Evolutionary conservation across 2,797 vertebrate species (phyloP), one percentile per base, ranked within the genome.

Genomic region (Sebastes itinus): DNA sequence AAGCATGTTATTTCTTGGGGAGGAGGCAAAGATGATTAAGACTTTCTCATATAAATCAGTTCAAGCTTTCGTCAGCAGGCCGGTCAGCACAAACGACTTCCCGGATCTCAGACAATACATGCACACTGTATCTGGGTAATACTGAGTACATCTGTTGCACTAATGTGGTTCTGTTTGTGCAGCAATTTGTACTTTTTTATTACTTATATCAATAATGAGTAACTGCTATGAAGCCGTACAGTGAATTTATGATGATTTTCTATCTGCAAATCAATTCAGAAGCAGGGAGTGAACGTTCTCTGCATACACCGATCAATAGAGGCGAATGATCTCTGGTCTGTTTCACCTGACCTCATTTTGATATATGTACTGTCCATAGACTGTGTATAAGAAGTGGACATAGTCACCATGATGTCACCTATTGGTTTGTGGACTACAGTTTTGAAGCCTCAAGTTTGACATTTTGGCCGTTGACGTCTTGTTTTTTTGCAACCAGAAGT

Each of bases 11-110:
- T 67, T 78, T 74, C 27, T 76, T 78, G 67, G 60, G 78, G 69
- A 61, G 72, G 78, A 79, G 72, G 63, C 55, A 76, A 73, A 76
- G 20, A 72, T 67, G 65, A 86, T 73, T 75, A 58, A 42, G 10
- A 2, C 3, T 78, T 62, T 82, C 35, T 84, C 61, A 14, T 22
- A 70, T 75, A 60, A 75, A 88, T 82, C 67, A 55, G 3, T 30
- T 69, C 18, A 4, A 27, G 67, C 59, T 64, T 64, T 28, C 54
- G 58, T 72, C 63, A 77, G 62, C 42, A 58, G 28, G 46, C 33
- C 16, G 14, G 62, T 78, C 62, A 66, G 72, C 46, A 56, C 62
- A 58, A 77, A 68, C 13, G 4, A 55, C 70, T 54, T 77, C 32
- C 55, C 20, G 13, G 25, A 55, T 35, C 35, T 62, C 10, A 67